phyloP scores from a whole-genome alignment of 30 jellyfish, hydroid and myxozoan genomes.

The Euphysa ruthae region DNA sequence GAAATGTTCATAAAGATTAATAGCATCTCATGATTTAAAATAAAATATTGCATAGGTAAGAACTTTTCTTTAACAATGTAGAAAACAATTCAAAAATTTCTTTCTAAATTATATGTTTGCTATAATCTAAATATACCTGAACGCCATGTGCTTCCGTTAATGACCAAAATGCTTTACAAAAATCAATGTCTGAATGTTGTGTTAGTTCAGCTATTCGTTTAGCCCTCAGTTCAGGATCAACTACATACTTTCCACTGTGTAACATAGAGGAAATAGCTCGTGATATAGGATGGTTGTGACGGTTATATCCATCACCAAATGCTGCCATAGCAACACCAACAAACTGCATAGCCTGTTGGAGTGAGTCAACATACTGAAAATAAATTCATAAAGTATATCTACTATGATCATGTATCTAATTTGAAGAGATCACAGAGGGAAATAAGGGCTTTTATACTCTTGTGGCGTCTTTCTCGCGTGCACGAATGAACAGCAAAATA shows the following conservation, averaged over 20 bases:
- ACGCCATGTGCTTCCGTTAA: conserved; percentile 86
- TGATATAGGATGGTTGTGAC: conserved; percentile 63
- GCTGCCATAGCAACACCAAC: conserved; percentile 95
- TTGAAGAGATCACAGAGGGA: no score
- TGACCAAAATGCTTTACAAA: conserved; percentile 95
- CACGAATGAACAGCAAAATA: no score
- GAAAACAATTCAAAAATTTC: no score
- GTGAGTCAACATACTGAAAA: conserved; percentile 64
- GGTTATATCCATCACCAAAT: conserved; percentile 84
- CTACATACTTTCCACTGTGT: conserved; percentile 89
- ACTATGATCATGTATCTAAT: no score
- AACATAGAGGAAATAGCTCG: conserved; percentile 82
- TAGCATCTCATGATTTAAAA: no score
- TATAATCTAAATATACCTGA: no score
- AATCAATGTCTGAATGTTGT: conserved; percentile 59
- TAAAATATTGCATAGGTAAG: no score
- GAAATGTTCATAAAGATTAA: no score
- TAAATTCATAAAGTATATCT: no score
- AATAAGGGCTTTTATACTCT: neutral
- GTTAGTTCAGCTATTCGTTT: conserved; percentile 80
- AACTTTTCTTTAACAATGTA: no score
- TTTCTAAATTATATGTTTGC: no score
- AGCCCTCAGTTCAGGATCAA: conserved; percentile 93
- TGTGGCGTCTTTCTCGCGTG: no score
- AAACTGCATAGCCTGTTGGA: conserved; percentile 60